These are phyloP conservation scores for Gopherus flavomarginatus DNA, from an alignment of 2,113 vertebrate species.

Conservation along the genomic window DNA sequence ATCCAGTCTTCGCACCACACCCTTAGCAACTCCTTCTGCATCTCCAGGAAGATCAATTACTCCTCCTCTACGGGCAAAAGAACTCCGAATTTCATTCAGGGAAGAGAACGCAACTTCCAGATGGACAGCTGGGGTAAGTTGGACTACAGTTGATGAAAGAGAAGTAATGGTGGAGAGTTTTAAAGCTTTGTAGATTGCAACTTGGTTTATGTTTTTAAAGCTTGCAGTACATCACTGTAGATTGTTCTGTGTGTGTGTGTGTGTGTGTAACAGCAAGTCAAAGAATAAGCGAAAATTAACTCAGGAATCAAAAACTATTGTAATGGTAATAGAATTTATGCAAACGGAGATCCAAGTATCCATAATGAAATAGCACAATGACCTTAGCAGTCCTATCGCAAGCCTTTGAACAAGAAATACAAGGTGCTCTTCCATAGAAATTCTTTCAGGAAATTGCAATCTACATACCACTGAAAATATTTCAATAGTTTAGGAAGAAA, in stretches of 20 bases:
- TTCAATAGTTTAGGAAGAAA: no score
- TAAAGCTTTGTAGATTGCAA: not conserved
- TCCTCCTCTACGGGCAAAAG: conserved; percentile 87
- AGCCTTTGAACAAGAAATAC: no score
- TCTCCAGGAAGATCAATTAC: conserved; percentile 90
- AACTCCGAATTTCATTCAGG: conserved; percentile 90
- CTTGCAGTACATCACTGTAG: not conserved
- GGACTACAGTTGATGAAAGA: not conserved
- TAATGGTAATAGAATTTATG: not conserved
- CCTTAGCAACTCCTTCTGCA: conserved; percentile 88
- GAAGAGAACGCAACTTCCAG: conserved; percentile 76
- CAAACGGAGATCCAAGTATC: not conserved
- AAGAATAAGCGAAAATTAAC: not conserved
- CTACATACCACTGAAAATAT: no score
- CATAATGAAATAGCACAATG: not conserved
- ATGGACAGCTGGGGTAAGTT: conserved; percentile 86
- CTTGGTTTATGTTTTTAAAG: not conserved
- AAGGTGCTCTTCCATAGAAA: no score
- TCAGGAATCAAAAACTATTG: not conserved
- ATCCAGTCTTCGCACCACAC: conserved; percentile 89
- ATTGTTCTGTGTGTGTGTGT: not conserved
- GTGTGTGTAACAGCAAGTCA: not conserved
- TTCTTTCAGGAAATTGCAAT: no score
- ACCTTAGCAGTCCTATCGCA: not conserved
- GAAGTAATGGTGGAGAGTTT: not conserved